A percentile compares a stretch with the other conserved stretches of the same genome.
Evolutionary conservation across 2,113 vertebrate species (phyloP).

Genomic region (Amia ocellicauda): DNA sequence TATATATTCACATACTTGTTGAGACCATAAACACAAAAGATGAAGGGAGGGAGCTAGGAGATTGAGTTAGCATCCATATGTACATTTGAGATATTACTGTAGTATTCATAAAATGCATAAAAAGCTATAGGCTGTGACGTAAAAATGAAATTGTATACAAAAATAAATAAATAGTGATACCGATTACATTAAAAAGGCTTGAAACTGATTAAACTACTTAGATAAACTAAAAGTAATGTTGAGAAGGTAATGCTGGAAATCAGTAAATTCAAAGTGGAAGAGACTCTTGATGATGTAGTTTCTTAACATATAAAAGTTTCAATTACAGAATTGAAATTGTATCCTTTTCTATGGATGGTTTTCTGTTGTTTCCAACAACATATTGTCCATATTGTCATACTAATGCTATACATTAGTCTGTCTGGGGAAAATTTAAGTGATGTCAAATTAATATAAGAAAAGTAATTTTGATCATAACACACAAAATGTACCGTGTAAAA

Average conservation of each 20-base stretch:
- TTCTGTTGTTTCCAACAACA: too few relatives aligned
- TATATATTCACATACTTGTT: slow-evolving; percentile 36
- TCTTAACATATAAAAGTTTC: too few relatives aligned
- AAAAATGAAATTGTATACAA: slow-evolving; percentile 50
- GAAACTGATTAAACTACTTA: slow-evolving; percentile 34
- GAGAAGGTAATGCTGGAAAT: slow-evolving; percentile 27
- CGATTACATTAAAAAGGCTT: slow-evolving; percentile 61
- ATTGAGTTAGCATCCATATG: slow-evolving; percentile 50
- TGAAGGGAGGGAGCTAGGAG: slow-evolving; percentile 14
- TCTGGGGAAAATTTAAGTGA: too few relatives aligned
- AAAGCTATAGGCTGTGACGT: slow-evolving; percentile 52
- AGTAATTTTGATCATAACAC: too few relatives aligned
- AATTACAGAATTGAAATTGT: too few relatives aligned
- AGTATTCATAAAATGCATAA: slow-evolving; percentile 41
- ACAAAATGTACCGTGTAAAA: too few relatives aligned
- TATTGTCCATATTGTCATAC: too few relatives aligned
- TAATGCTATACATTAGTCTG: too few relatives aligned
- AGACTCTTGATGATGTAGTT: too few relatives aligned
- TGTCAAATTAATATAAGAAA: too few relatives aligned
- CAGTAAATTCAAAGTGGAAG: too few relatives aligned
- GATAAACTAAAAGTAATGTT: slow-evolving; percentile 44
- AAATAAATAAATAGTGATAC: slow-evolving; percentile 66
- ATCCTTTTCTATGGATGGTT: too few relatives aligned
- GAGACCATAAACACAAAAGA: slow-evolving; percentile 35
- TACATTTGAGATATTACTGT: slow-evolving; percentile 55